Evolutionary conservation across 1,140 invertebrate species (phyloP), one percentile per base, ranked within the genome.

Genomic region (Pinna nobilis): DNA sequence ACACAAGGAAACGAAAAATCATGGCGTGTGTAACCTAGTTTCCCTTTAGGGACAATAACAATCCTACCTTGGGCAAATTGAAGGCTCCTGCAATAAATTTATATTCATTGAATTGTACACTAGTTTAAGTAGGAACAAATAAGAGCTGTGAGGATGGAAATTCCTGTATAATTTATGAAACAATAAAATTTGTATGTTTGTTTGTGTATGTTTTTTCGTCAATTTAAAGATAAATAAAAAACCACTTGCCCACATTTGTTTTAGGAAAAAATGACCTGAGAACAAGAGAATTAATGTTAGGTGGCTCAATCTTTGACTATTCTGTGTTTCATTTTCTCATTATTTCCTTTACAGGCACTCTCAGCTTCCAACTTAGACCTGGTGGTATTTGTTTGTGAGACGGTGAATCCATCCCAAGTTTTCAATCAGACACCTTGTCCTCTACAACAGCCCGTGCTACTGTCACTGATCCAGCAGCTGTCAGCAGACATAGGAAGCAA

Each of bases 401-500:
- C 92, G 71, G 94, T 95, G 3, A 94, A 95, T 82, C 93, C 93
- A 0, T 89, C 92, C 7, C 91, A 92, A 74, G 93, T 97, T 18
- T 97, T 98, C 89, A 84, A 84, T 9, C 88, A 91, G 59, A 86
- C 82, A 7, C 92, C 93, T 1, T 94, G 93, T 85, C 91, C 92
- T 15, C 89, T 96, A 15, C 93, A 94, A 64, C 96, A 97, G 84
- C 94, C 94, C 78, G 95, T 97, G 44, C 90, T 98, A 60, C 90
- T 98, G 32, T 97, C 96, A 0, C 91, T 98, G 2, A 95, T 98
- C 76, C 96, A 97, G 87, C 97, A 98, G 86, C 91, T 98, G 3
- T 94, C 95, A 3, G 94, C 94, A 1, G 95, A 98, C 87, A 92
- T 98, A 87, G 91, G 91, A 32, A 91, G 93, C 64, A 93, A 96